A percentile compares a stretch with the other conserved stretches of the same genome.
phyloP scores from a whole-genome alignment of 1,140 invertebrate genomes.

The Agrypnia vestita region DNA sequence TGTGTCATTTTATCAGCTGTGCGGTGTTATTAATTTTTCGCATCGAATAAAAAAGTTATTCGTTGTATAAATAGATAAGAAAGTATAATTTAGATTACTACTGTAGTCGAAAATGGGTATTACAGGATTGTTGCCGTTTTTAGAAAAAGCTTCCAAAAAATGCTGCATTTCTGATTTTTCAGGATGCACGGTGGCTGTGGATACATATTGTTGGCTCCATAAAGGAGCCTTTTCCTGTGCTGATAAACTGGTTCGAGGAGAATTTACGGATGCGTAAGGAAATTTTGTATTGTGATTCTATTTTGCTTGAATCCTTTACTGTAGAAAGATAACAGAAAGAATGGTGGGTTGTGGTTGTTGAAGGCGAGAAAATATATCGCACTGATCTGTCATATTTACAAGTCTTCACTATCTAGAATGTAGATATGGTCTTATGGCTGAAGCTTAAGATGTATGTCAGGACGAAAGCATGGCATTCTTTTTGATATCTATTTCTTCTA shows the following conservation, averaged over 20 bases:
- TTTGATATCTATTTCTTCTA: too few species aligned
- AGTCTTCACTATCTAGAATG: too few species aligned
- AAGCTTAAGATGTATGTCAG: too few species aligned
- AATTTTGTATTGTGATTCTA: not conserved
- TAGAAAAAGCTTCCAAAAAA: conserved; percentile 87
- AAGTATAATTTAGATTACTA: not conserved
- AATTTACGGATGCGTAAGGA: conserved; percentile 88
- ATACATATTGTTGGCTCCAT: conserved; percentile 98
- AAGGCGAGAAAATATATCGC: too few species aligned
- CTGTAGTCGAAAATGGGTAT: conserved; percentile 89
- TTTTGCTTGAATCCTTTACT: not conserved
- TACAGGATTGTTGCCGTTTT: conserved; percentile 91
- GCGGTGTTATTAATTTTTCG: not conserved
- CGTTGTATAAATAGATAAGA: not conserved
- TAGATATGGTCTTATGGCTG: too few species aligned
- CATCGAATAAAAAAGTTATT: too few species aligned
- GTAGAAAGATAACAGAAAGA: too few species aligned
- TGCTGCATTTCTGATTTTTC: conserved; percentile 82
- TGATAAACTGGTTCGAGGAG: conserved; percentile 89
- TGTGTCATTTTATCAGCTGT: not conserved
- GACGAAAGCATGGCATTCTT: too few species aligned
- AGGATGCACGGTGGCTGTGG: conserved; percentile 91
- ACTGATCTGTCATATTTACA: too few species aligned
- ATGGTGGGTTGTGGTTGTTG: too few species aligned
- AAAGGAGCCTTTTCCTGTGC: conserved; percentile 96